These are phyloP conservation scores for Xenopus petersii DNA, from an alignment of 2,797 vertebrate genomes.

Conservation along the genomic window DNA sequence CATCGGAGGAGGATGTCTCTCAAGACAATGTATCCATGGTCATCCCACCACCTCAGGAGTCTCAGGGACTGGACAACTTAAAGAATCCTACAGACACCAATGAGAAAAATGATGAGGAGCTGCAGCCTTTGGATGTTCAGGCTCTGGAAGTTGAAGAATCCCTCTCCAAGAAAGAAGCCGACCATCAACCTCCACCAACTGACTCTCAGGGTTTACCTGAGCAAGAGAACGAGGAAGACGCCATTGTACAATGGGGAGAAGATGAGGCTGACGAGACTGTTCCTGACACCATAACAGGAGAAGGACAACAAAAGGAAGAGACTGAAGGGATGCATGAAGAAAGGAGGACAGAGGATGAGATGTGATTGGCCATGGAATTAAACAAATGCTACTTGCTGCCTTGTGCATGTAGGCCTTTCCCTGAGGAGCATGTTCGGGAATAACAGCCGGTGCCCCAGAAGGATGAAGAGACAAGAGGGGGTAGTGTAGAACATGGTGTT, in stretches of 20 bases:
- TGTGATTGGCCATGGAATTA: not conserved
- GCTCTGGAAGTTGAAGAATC: not conserved
- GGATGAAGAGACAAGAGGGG: too few relatives aligned
- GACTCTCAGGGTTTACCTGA: not conserved
- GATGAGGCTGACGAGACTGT: conserved; percentile 2
- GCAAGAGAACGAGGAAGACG: not conserved
- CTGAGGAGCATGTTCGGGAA: not conserved
- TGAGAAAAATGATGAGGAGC: not conserved
- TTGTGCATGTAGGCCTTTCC: not conserved
- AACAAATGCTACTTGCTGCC: not conserved
- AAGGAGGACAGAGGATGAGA: conserved; percentile 2
- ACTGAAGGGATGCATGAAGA: not conserved
- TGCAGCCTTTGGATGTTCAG: too few relatives aligned
- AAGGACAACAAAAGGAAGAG: not conserved
- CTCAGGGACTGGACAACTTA: not conserved
- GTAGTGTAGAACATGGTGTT: too few relatives aligned
- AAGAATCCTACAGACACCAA: not conserved
- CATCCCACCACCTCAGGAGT: not conserved
- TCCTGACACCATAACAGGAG: not conserved
- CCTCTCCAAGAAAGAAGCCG: not conserved
- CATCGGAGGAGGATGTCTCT: accelerated
- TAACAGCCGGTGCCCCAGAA: not conserved
- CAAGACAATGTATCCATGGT: not conserved
- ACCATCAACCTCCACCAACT: not conserved
- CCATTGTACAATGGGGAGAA: too few relatives aligned